Percentiles rank a stretch among this genome's conserved stretches.
phyloP scores from a whole-genome alignment of 2,797 vertebrate genomes.

The Silurus aristotelis region DNA sequence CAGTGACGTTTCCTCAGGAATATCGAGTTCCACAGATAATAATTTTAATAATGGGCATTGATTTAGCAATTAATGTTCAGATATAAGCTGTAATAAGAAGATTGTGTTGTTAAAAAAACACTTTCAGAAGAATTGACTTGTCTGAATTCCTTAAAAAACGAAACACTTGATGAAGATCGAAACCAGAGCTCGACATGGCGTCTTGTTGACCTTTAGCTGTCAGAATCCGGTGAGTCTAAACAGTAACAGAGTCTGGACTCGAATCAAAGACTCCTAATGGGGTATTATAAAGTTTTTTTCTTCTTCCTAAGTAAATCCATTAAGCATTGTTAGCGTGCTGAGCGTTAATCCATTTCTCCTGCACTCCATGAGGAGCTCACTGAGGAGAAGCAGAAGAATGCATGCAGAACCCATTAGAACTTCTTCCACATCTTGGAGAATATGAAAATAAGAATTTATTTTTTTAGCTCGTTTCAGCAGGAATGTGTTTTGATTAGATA shows the following conservation, averaged over 20 bases:
- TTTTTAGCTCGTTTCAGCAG: neutral
- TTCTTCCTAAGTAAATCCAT: neutral
- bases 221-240: constrained; percentile 22
- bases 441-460: neutral
- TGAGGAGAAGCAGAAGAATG: neutral
- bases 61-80: neutral
- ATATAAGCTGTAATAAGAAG: neutral
- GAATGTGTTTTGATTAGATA: neutral
- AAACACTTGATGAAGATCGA: neutral
- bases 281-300: neutral
- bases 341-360: constrained; percentile 35
- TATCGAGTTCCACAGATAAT: neutral
- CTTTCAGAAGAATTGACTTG: neutral
- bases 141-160: neutral
- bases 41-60: neutral
- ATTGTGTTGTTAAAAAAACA: neutral
- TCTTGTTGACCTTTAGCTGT: constrained; percentile 19
- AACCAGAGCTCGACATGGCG: neutral
- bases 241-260: constrained; percentile 5
- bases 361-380: neutral
- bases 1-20: neutral
- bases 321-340: constrained; percentile 24
- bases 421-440: neutral
- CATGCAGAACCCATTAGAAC: neutral
- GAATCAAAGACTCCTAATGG: constrained; percentile 37